Evolutionary conservation across 2,113 vertebrate genomes (phyloP).

Genomic region (Tenebrosternarchus preto): DNA sequence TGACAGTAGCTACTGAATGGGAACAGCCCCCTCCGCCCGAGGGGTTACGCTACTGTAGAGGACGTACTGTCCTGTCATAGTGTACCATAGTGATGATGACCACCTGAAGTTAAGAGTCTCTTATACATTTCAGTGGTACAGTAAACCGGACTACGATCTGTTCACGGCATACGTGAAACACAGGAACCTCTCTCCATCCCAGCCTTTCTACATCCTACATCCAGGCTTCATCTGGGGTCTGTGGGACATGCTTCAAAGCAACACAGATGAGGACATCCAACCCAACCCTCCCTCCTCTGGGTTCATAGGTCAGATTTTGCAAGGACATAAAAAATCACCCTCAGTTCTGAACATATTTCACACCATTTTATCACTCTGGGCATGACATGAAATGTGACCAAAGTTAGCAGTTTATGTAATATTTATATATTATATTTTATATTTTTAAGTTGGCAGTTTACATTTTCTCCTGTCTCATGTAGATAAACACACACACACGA

Average conservation of each 20-base stretch:
- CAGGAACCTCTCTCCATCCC: conserved; percentile 76
- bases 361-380: too few species aligned
- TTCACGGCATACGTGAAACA: conserved; percentile 82
- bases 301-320: conserved; percentile 83
- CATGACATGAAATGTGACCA: too few species aligned
- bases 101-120: background rate
- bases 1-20: too few species aligned
- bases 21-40: too few species aligned
- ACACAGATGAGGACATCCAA: conserved; percentile 84
- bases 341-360: background rate
- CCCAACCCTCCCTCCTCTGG: conserved; percentile 89
- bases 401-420: too few species aligned
- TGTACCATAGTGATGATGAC: background rate
- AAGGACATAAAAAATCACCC: background rate
- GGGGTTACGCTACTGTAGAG: too few species aligned
- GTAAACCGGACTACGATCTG: conserved; percentile 84
- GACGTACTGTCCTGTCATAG: background rate
- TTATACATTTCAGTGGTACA: conserved; percentile 78
- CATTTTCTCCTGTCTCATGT: too few species aligned
- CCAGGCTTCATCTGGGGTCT: conserved; percentile 88
- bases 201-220: conserved; percentile 87
- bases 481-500: too few species aligned
- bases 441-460: too few species aligned
- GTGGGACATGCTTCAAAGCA: conserved; percentile 88
- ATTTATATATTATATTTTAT: too few species aligned